Base-by-base conservation (phyloP, 2,797 vertebrate genomes). In the Eremophila alpestris region DNA sequence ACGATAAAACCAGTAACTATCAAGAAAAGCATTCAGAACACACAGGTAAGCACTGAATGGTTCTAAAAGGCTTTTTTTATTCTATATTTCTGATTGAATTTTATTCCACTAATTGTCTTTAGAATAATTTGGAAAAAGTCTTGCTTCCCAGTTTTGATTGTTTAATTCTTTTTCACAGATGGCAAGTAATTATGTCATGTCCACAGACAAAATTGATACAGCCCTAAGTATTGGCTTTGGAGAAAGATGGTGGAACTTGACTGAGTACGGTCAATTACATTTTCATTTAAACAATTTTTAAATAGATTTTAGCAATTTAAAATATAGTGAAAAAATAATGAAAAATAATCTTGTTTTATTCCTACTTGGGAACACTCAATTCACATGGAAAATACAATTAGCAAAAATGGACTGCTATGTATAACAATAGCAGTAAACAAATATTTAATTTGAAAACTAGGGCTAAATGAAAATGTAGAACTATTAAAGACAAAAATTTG, bases 1-100 rank as follows among this genome's bases (percentile, higher is more conserved):
- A 81, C 94, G 43, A 83, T 90, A 62, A 93, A 96, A 91, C 18
- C 56, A 17, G 11, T 89, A 56, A 73, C 65, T 91, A 56, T 38
- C 17, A 22, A 81, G 90, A 86, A 95, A 90, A 89, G 18, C 13
- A 38, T 58, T 74, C 81, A 65, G 67, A 93, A 71, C n/a, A 59
- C 26, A 80, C 13, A 76, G 60, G 6, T 54, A 63, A 87, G 40
- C 67, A 36, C 26, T 89, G 65, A 81, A 67, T 76, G n/a, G 10
- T 79, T 41, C 17, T 83, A 65, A 93, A 87, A 16, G 27, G 32
- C 6, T 34, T 32, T 27, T 3, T 83, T 93, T 65, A 43, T 45
- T 60, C 8, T 0, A 2, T 62, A 40, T 45, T 76, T 56, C 11
- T 70, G 68, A 41, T 6, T 26, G 9, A 65, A 64, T 82, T 91